A percentile compares a stretch with the other conserved stretches of the same genome.
Conservation (phyloP, 2,888 invertebrate species). For the Caenorhabditis sp. region DNA sequence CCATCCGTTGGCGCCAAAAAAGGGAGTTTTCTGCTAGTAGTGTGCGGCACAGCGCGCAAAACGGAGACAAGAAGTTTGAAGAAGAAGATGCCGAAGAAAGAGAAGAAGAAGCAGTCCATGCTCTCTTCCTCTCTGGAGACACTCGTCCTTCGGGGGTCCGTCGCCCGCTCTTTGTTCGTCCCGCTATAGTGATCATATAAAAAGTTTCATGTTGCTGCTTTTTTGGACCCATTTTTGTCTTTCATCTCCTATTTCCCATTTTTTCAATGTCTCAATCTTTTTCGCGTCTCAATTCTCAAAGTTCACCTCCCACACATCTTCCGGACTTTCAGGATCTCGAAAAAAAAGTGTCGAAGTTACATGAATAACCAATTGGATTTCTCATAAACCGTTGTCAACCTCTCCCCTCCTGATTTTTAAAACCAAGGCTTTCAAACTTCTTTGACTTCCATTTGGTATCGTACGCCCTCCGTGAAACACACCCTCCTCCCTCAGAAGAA, state of each 20-base stretch:
- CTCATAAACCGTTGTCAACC: background rate
- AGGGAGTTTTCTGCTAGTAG: slow-evolving; percentile 57
- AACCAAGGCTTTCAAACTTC: background rate
- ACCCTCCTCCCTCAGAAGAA: background rate
- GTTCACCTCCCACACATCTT: slow-evolving; percentile 48
- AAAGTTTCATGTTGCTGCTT: slow-evolving; percentile 62
- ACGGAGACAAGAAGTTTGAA: background rate
- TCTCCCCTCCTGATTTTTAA: background rate
- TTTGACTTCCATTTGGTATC: background rate
- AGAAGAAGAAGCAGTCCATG: slow-evolving; percentile 34
- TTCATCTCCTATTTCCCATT: slow-evolving; percentile 35
- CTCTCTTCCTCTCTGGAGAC: slow-evolving; percentile 67
- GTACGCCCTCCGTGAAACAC: slow-evolving; percentile 5
- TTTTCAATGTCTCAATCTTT: slow-evolving; percentile 5
- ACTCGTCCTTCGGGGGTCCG: slow-evolving; percentile 64
- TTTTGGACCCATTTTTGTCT: slow-evolving; percentile 35
- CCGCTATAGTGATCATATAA: slow-evolving; percentile 63
- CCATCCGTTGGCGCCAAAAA: slow-evolving; percentile 67
- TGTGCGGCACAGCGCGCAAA: slow-evolving; percentile 59
- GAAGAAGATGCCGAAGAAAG: slow-evolving; percentile 19
- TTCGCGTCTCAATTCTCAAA: slow-evolving; percentile 43
- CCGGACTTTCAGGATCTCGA: slow-evolving; percentile 1
- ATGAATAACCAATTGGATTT: slow-evolving; percentile 35
- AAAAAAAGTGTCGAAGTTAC: slow-evolving; percentile 10
- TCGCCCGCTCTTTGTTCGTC: slow-evolving; percentile 62